These are phyloP conservation scores for Rhabdomys pumilio DNA, from an alignment of 2,797 vertebrate genomes.

Conservation along the genomic window DNA sequence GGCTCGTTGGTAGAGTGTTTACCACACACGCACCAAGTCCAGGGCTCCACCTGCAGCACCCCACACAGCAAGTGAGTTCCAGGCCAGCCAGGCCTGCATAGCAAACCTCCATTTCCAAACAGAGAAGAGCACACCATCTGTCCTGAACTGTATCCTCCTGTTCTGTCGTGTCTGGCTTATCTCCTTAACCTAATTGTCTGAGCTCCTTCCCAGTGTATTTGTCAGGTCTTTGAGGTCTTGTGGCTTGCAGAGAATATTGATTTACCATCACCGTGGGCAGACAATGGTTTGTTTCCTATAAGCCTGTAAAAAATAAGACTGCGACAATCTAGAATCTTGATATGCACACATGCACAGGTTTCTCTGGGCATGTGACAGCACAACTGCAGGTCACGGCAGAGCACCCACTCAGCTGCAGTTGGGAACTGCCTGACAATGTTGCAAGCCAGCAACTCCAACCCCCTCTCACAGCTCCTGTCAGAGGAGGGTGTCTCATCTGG, in stretches of 20 bases:
- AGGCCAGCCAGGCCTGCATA: neutral
- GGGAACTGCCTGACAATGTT: neutral
- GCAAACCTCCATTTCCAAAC: neutral
- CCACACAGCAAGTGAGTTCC: neutral
- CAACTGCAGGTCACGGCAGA: no score
- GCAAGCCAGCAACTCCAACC: neutral
- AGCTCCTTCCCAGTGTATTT: neutral
- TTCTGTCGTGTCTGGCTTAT: neutral
- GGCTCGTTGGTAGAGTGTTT: neutral
- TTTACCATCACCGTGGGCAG: neutral
- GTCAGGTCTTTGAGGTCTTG: neutral
- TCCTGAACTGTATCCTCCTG: neutral
- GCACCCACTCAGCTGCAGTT: neutral
- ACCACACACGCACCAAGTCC: neutral
- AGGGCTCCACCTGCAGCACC: neutral
- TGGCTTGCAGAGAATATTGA: neutral
- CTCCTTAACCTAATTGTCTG: neutral
- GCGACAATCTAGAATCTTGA: neutral
- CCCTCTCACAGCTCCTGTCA: neutral
- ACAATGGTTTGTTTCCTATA: neutral
- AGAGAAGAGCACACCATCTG: neutral
- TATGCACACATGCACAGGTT: neutral
- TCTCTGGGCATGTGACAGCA: neutral
- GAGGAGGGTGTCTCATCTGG: neutral
- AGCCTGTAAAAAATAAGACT: neutral